Conservation (phyloP, 1,140 invertebrate species). For the Trinorchestia longiramus region DNA sequence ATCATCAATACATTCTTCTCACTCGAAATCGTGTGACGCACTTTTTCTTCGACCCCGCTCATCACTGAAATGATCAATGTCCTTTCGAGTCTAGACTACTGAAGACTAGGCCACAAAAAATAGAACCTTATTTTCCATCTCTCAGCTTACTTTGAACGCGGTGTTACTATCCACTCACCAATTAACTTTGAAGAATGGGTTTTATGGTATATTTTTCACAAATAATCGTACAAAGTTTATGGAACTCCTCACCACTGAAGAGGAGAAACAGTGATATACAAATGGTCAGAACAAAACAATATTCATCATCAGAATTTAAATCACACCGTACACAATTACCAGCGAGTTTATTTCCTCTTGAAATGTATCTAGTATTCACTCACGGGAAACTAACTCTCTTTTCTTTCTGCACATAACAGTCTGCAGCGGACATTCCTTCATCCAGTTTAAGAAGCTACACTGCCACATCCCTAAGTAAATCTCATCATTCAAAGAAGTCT, state of each 20-base stretch:
- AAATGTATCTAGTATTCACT: not conserved
- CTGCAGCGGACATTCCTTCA: not conserved
- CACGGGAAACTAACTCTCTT: not conserved
- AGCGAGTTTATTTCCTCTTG: not conserved
- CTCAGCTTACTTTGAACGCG: too few species aligned
- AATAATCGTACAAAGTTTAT: not conserved
- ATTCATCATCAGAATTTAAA: not conserved
- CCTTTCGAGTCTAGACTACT: not conserved
- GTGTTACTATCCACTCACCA: too few species aligned
- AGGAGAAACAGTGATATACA: not conserved
- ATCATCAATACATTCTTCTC: not conserved
- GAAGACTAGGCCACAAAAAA: not conserved
- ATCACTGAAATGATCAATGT: not conserved
- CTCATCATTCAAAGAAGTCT: not conserved
- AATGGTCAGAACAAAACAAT: not conserved
- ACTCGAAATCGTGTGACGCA: not conserved
- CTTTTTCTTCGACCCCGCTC: not conserved
- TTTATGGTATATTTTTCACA: not conserved
- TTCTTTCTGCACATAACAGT: not conserved
- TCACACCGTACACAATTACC: not conserved
- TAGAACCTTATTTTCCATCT: not conserved
- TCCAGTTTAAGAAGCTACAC: not conserved
- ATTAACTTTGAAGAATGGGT: not conserved
- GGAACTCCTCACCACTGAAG: not conserved
- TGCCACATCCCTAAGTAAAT: not conserved